Evolutionary conservation across 2,797 vertebrate genomes (phyloP), one percentile per base, ranked within the genome.

Genomic region (Melanotaenia maccullochi): DNA sequence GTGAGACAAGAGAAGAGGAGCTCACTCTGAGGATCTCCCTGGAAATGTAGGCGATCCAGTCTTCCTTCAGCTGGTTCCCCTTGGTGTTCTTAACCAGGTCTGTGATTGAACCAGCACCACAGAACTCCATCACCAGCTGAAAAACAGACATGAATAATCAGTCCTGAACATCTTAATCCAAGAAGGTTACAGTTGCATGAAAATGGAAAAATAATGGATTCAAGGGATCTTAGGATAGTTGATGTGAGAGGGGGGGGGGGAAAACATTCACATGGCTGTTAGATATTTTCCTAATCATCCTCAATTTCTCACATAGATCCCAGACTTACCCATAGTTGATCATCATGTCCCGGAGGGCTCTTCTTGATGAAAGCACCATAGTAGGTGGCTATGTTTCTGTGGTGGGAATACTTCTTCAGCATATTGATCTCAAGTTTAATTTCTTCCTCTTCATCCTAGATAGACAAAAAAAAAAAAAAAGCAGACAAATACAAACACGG

Each of bases 361-460:
- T 97, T 97, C 82, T 97, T 97, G 79, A 97, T 93, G 65, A 97
- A 97, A 51, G 96, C 96, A 0, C 96, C 96, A 0, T 97, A 97
- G 83, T 97, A 97, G 9, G 96, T 97, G 74, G 96, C 96, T 1
- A 97, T 97, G 91, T 97, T 97, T 49, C 96, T 91, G 81, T 97
- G 96, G 78, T 97, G 96, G 35, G 96, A 97, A 72, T 97, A 97
- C 58, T 97, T 97, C 90, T 97, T 97, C 65, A 97, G 82, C 96
- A 97, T 97, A 88, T 97, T 97, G 86, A 97, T 97, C 90, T 97
- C 96, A 71, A 97, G 93, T 83, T 97, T 97, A 82, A 97, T 97
- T 89, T 97, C 96, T 69, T 97, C 96, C 71, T 97, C 96, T 79
- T 97, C 96, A 20, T 97, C 96, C 96, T 94, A 18, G 20, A 85